A percentile compares a stretch with the other conserved stretches of the same genome.
Evolutionary conservation across 2,113 vertebrate genomes (phyloP).

Genomic region (Coreoperca whiteheadi): DNA sequence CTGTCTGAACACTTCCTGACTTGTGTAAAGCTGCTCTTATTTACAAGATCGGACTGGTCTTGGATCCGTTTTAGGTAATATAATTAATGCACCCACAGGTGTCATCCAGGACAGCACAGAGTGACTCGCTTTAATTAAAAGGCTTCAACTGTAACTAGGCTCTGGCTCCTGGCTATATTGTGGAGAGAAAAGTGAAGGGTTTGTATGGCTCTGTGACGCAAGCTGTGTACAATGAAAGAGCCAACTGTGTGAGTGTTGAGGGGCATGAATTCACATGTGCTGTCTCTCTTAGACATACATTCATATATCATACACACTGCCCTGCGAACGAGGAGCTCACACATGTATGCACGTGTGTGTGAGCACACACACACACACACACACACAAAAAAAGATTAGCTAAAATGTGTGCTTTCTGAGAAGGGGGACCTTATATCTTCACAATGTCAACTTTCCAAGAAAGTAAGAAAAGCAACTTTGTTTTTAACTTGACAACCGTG

Average conservation of each 20-base stretch:
- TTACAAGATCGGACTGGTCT: slow-evolving; percentile 71
- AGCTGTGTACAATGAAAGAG: slow-evolving; percentile 65
- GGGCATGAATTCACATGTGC: slow-evolving; percentile 68
- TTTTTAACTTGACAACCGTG: slow-evolving; percentile 26
- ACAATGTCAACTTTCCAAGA: slow-evolving; percentile 19
- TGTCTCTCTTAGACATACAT: slow-evolving; percentile 20
- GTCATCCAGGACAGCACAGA: slow-evolving; percentile 21
- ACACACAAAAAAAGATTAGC: too few relatives aligned
- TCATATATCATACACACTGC: slow-evolving; percentile 37
- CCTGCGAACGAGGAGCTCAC: slow-evolving; percentile 5
- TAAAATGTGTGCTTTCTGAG: neutral
- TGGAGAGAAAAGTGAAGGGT: slow-evolving; percentile 56
- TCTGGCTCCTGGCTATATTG: slow-evolving; percentile 63
- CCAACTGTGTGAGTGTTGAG: slow-evolving; percentile 59
- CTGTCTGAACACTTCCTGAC: slow-evolving; percentile 76
- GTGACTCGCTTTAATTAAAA: slow-evolving; percentile 72
- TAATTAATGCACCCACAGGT: slow-evolving; percentile 67
- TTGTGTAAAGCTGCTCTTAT: slow-evolving; percentile 50
- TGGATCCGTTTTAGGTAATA: slow-evolving; percentile 52
- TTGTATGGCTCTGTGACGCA: slow-evolving; percentile 53
- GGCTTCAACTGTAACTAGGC: slow-evolving; percentile 41
- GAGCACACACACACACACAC: neutral
- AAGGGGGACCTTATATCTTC: slow-evolving; percentile 7
- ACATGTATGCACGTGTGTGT: slow-evolving; percentile 1
- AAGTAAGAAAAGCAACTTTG: slow-evolving; percentile 47